Evolutionary conservation across 2,113 vertebrate genomes (phyloP).

Genomic region (Pomatostomus ruficeps): DNA sequence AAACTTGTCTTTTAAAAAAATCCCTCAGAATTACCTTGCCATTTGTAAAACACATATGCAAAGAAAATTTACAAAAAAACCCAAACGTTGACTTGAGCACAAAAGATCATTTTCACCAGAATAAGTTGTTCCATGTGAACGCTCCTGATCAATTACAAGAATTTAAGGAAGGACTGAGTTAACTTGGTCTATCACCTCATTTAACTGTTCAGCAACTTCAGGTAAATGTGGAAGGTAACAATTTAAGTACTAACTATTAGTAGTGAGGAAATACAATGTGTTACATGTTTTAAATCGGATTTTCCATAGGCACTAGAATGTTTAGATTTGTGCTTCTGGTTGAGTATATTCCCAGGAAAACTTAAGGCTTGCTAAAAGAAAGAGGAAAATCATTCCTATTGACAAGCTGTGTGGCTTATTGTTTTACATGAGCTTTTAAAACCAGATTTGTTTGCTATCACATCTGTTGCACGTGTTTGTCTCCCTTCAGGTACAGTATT

Average conservation of each 20-base stretch:
- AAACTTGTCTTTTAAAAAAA: neutral
- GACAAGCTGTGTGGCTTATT: neutral
- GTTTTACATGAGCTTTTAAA: neutral
- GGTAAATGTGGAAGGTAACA: neutral
- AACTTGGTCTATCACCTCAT: neutral
- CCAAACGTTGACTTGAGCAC: neutral
- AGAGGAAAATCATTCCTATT: neutral
- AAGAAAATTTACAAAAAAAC: neutral
- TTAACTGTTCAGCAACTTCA: neutral
- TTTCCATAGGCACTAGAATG: neutral
- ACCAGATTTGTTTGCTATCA: neutral
- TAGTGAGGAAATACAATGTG: neutral
- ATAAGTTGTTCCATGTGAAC: neutral
- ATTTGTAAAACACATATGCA: neutral
- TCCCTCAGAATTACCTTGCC: neutral
- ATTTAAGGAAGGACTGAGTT: neutral
- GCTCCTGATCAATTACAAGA: neutral
- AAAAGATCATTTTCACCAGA: neutral
- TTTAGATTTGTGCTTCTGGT: neutral
- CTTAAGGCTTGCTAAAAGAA: neutral
- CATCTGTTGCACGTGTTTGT: neutral
- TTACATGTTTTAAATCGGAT: neutral
- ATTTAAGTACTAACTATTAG: neutral
- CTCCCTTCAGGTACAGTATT: neutral
- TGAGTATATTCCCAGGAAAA: neutral